Evolutionary conservation across 1,140 invertebrate genomes (phyloP).

Genomic region (Lordiphosa stackelbergi): DNA sequence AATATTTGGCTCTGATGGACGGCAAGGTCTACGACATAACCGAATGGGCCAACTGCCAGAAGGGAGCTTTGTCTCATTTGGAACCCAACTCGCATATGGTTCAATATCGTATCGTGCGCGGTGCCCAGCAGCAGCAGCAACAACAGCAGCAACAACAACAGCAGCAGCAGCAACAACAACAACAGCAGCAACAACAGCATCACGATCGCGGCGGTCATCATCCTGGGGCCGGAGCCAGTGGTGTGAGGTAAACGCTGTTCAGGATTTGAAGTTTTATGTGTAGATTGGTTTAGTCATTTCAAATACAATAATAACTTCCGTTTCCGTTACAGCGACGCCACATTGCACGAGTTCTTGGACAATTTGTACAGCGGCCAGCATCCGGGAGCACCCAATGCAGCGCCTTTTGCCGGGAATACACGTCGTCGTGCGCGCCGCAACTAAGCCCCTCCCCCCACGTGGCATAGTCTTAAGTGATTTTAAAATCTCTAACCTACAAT

Average conservation of each 20-base stretch:
- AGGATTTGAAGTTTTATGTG: too few species aligned
- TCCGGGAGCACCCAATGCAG: conserved; percentile 57
- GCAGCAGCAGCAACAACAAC: conserved; percentile 49
- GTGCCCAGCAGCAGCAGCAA: conserved; percentile 80
- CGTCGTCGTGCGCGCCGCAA: conserved; percentile 68
- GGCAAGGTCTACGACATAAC: conserved; percentile 95
- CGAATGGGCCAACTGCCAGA: conserved; percentile 96
- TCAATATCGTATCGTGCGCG: conserved; percentile 93
- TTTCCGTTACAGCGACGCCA: conserved; percentile 53
- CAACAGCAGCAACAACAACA: conserved; percentile 60
- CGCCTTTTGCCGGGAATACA: conserved; percentile 47
- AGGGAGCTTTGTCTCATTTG: conserved; percentile 86
- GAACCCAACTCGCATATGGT: conserved; percentile 93
- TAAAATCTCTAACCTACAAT: conserved; percentile 63
- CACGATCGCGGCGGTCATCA: conserved; percentile 47
- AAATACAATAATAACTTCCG: too few species aligned
- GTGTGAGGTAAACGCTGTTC: conserved; percentile 40
- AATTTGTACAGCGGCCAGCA: conserved; percentile 76
- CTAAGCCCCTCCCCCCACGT: conserved; percentile 23
- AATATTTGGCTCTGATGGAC: conserved; percentile 98
- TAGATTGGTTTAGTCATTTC: too few species aligned
- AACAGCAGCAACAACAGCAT: conserved; percentile 48
- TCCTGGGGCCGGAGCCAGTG: conserved; percentile 41
- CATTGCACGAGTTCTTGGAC: conserved; percentile 73
- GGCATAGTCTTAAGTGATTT: conserved; percentile 59